Percentiles rank a stretch among this genome's conserved stretches.
These are phyloP conservation scores for Ceratoteleas bidentatus DNA, from an alignment of 1,140 invertebrate genomes.

Conservation along the genomic window DNA sequence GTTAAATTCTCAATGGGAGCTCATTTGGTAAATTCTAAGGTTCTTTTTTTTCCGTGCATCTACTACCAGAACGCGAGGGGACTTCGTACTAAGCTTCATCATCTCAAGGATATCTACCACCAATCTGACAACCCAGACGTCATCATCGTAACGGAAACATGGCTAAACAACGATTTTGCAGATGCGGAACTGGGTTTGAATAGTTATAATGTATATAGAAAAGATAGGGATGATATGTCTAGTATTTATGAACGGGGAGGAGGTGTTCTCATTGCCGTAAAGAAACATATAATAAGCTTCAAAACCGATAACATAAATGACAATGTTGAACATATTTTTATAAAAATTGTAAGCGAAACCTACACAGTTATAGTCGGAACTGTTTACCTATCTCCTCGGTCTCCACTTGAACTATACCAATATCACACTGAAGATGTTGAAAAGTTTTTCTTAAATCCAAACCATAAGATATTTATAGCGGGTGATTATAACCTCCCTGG, in stretches of 20 bases:
- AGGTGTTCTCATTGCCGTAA: neutral
- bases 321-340: neutral
- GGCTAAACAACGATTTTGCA: neutral
- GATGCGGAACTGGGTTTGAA: neutral
- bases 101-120: neutral
- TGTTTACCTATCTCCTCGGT: neutral
- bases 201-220: too few species aligned
- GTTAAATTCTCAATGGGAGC: too few species aligned
- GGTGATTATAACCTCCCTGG: slow-evolving; percentile 1
- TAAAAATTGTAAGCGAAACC: neutral
- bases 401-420: neutral
- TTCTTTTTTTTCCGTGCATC: too few species aligned
- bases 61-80: slow-evolving; percentile 3
- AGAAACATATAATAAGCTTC: neutral
- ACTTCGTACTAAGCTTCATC: slow-evolving; percentile 2
- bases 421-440: neutral
- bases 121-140: neutral
- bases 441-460: neutral
- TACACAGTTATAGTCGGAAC: neutral
- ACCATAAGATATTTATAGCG: neutral
- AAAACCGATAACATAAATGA: neutral
- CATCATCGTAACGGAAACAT: neutral
- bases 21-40: too few species aligned
- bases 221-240: neutral
- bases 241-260: neutral